Evolutionary conservation across 2,888 invertebrate species (phyloP), one percentile per base, ranked within the genome.

Genomic region (Agrochola circellaris): DNA sequence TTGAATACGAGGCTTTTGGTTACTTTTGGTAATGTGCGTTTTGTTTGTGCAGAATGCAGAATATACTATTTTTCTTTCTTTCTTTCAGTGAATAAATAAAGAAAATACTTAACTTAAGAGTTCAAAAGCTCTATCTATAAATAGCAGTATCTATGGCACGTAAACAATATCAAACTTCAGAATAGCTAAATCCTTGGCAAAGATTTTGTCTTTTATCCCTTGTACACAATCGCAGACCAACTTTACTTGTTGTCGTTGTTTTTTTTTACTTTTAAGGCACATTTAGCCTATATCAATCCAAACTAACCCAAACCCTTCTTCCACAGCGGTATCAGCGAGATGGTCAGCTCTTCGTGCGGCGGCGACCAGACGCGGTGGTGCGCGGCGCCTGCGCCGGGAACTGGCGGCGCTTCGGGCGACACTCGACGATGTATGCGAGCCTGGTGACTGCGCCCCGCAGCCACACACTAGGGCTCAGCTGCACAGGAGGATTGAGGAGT

Each of bases 401-500:
- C 95, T 97, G 93, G 95, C 97, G 75, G 97, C 97, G 58, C 95
- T 98, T 81, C 95, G 97, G 81, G 97, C 97, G 88, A 95, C 97
- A 70, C 96, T 97, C 87, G 96, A 97, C 79, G 97, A 97, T 75
- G 95, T 97, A 87, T 97, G 97, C 92, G 97, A 97, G 90, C 97
- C 97, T 91, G 93, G 97, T 89, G 92, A 97, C 97, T 95, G 97
- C 95, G 93, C 97, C 90, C 97, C 91, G 84, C 97, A 96, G 92
- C 97, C 93, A 90, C 97, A 94, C 90, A 97, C 93, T 86, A 96
- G 92, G 88, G 97, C 95, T 11, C 96, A 96, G 88, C 88, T 96
- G 62, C 94, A 96, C 76, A 93, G 96, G 69, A 93, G 96, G 72
- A 96, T 96, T 82, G 96, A 96, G 77, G 96, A 96, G 85, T 89